These are phyloP conservation scores for Molothrus aeneus DNA, from an alignment of 2,797 vertebrate genomes.

Conservation along the genomic window DNA sequence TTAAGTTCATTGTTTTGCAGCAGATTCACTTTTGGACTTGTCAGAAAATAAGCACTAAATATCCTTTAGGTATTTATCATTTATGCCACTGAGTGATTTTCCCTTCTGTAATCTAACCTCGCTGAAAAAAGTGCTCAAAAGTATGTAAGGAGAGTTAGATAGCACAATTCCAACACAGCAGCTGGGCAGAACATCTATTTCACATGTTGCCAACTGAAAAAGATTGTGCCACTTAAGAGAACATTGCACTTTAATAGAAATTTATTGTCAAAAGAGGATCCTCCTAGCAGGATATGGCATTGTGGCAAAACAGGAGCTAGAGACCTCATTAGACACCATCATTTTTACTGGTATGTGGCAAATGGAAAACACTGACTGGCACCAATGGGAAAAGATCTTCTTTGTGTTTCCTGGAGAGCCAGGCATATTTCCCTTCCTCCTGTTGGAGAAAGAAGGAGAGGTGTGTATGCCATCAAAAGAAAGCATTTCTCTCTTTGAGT, in stretches of 20 bases:
- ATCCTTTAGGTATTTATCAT: background rate
- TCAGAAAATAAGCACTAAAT: background rate
- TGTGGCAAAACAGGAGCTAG: background rate
- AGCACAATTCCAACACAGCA: background rate
- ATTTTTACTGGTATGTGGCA: background rate
- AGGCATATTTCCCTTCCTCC: background rate
- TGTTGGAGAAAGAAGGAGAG: background rate
- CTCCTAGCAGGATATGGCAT: background rate
- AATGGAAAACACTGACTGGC: background rate
- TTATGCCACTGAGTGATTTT: background rate
- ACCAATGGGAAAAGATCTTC: background rate
- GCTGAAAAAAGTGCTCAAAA: background rate
- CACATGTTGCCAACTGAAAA: background rate
- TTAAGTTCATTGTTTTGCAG: conserved; percentile 65
- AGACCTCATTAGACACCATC: background rate
- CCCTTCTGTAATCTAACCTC: background rate
- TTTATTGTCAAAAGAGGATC: background rate
- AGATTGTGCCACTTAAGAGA: background rate
- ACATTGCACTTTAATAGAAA: conserved; percentile 6
- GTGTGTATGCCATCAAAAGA: background rate
- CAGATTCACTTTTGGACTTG: conserved; percentile 20
- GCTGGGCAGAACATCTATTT: background rate
- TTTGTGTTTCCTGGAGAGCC: background rate
- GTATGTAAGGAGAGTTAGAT: background rate
- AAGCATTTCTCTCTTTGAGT: background rate